Conservation (phyloP, 2,888 invertebrate genomes). For the Netelia inedita region DNA sequence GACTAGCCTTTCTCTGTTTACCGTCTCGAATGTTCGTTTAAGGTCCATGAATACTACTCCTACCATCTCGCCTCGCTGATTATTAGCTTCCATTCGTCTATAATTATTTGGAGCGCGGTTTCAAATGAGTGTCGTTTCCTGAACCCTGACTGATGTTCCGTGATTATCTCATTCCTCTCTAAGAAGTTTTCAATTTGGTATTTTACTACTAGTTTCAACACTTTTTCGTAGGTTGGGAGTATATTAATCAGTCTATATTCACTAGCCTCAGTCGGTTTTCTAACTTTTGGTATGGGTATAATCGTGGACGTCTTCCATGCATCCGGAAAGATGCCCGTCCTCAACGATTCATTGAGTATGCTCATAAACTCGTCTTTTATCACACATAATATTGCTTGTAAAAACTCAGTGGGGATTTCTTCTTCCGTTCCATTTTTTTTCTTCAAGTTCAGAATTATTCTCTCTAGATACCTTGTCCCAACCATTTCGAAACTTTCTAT, state of each 20-base stretch:
- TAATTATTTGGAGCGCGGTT: slow-evolving; percentile 48
- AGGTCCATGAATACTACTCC: slow-evolving; percentile 61
- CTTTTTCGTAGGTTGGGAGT: slow-evolving; percentile 43
- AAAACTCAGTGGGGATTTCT: too few species aligned
- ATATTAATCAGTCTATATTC: slow-evolving; percentile 58
- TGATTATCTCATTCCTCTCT: slow-evolving; percentile 37
- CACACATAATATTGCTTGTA: too few species aligned
- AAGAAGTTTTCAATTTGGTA: slow-evolving; percentile 26
- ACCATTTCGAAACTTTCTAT: too few species aligned
- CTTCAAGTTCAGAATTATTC: too few species aligned
- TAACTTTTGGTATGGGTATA: slow-evolving; percentile 35
- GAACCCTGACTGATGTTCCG: slow-evolving; percentile 57
- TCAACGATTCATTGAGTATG: slow-evolving; percentile 34
- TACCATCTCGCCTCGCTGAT: slow-evolving; percentile 53
- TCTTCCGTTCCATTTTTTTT: too few species aligned
- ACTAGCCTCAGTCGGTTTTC: slow-evolving; percentile 14
- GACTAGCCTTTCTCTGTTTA: slow-evolving; percentile 37
- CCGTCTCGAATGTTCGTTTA: slow-evolving; percentile 62
- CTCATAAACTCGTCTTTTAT: neutral
- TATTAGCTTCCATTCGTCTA: slow-evolving; percentile 54
- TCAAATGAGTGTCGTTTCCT: slow-evolving; percentile 57
- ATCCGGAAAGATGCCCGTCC: slow-evolving; percentile 11
- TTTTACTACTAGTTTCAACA: slow-evolving; percentile 55
- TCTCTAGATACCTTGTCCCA: too few species aligned
- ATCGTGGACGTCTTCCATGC: slow-evolving; percentile 40